A percentile compares a stretch with the other conserved stretches of the same genome.
phyloP scores from a whole-genome alignment of 1,140 invertebrate genomes.

The Archivesica marissinica region DNA sequence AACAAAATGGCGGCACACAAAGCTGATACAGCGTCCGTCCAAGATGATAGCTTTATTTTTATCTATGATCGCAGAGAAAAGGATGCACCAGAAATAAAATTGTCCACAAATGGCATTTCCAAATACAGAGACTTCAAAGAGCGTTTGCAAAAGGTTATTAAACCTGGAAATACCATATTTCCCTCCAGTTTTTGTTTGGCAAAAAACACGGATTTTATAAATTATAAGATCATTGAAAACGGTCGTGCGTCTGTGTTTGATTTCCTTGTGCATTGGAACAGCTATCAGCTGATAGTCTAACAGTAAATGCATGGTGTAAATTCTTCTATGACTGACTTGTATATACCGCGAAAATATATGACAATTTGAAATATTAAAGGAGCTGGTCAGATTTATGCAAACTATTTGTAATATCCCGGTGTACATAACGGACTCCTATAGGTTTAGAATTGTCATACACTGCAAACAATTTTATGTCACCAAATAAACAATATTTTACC shows the following conservation, averaged over 20 bases:
- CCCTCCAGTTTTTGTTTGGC: neutral
- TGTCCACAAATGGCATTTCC: constrained; percentile 72
- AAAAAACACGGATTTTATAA: neutral
- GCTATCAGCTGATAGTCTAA: neutral
- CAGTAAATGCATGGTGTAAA: neutral
- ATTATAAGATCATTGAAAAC: neutral
- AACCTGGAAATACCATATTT: constrained; percentile 5
- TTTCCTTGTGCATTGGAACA: neutral
- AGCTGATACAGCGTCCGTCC: constrained; percentile 63
- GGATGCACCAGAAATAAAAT: constrained; percentile 77
- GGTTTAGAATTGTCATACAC: too few species aligned
- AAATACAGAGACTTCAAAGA: constrained; percentile 77
- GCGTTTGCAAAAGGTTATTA: constrained; percentile 72
- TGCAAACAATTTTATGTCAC: too few species aligned
- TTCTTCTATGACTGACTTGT: neutral
- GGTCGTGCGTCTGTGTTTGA: neutral
- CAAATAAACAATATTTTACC: too few species aligned
- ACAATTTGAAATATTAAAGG: neutral
- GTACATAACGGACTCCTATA: too few species aligned
- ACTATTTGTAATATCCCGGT: too few species aligned
- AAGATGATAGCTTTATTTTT: constrained; percentile 79
- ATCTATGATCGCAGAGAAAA: constrained; percentile 78
- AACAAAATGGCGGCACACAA: constrained; percentile 61
- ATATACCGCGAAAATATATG: neutral
- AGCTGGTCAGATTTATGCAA: too few species aligned